These are phyloP conservation scores for Pseudomyrmex sp. DNA, from an alignment of 1,140 invertebrate genomes.

Conservation along the genomic window DNA sequence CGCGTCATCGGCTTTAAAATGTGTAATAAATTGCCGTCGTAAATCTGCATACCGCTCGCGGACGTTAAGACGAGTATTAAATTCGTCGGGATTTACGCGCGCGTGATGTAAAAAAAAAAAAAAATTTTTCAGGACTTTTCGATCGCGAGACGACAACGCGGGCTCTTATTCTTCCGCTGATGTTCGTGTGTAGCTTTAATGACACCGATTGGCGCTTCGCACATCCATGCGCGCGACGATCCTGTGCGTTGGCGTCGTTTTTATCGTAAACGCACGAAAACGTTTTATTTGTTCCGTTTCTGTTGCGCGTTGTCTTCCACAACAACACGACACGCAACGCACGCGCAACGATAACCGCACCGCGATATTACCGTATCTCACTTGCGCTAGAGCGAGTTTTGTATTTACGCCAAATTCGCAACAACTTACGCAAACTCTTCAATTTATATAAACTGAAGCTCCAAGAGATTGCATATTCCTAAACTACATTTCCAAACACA, in stretches of 20 bases:
- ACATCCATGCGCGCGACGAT: neutral
- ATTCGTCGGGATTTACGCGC: slow-evolving; percentile 60
- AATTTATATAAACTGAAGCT: neutral
- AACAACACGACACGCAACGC: too few species aligned
- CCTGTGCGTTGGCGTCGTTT: neutral
- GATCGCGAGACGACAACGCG: neutral
- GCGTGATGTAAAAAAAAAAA: slow-evolving; percentile 21
- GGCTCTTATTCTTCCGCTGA: neutral
- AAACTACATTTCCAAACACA: neutral
- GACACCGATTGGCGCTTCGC: neutral
- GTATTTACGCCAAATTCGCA: neutral
- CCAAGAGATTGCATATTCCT: neutral
- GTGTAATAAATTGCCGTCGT: slow-evolving; percentile 59
- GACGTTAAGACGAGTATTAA: slow-evolving; percentile 61
- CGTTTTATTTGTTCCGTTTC: neutral
- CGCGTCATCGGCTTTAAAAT: slow-evolving; percentile 59
- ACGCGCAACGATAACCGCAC: too few species aligned
- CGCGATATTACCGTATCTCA: too few species aligned
- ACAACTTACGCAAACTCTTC: neutral
- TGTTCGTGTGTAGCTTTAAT: slow-evolving; percentile 27
- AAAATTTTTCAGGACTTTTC: neutral
- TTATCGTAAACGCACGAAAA: slow-evolving; percentile 6
- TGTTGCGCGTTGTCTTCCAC: neutral
- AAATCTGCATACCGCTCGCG: slow-evolving; percentile 56
- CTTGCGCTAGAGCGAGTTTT: too few species aligned